phyloP scores from a whole-genome alignment of 2,888 invertebrate species.

The Agriopis leucophaearia region DNA sequence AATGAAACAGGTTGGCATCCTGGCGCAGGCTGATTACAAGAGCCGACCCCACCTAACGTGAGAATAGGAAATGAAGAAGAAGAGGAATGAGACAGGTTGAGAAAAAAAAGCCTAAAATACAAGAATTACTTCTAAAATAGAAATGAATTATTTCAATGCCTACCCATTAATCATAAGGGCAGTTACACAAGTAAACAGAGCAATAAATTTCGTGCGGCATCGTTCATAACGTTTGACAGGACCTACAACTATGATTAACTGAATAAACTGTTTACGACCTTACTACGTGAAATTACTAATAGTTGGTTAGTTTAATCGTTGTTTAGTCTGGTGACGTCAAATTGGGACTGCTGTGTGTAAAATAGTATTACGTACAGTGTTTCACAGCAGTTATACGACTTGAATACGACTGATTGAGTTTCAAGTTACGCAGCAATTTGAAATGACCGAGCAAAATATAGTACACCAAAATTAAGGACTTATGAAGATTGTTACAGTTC shows the following conservation, averaged over 20 bases:
- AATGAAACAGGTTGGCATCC: no score
- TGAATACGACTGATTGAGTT: no score
- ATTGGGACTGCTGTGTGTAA: background rate
- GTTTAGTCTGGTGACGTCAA: constrained; percentile 4
- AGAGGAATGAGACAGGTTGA: background rate
- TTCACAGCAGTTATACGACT: background rate
- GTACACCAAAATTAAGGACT: no score
- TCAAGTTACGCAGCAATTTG: no score
- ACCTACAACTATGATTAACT: constrained; percentile 22
- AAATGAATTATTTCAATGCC: constrained; percentile 30
- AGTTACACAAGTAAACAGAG: constrained; percentile 40
- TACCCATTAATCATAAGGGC: constrained; percentile 36
- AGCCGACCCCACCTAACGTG: no score
- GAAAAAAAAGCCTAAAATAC: constrained; percentile 1
- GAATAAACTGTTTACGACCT: constrained; percentile 23
- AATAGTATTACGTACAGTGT: background rate
- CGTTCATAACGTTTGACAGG: constrained; percentile 35
- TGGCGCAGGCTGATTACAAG: no score
- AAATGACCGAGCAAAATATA: no score
- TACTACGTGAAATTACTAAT: constrained; percentile 22
- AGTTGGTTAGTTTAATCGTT: constrained; percentile 11
- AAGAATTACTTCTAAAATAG: constrained; percentile 7
- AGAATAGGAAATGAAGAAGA: no score
- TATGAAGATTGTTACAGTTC: no score
- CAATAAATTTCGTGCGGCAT: constrained; percentile 34